phyloP scores from a whole-genome alignment of 2,113 vertebrate species.

The Acrocephalus kingi region DNA sequence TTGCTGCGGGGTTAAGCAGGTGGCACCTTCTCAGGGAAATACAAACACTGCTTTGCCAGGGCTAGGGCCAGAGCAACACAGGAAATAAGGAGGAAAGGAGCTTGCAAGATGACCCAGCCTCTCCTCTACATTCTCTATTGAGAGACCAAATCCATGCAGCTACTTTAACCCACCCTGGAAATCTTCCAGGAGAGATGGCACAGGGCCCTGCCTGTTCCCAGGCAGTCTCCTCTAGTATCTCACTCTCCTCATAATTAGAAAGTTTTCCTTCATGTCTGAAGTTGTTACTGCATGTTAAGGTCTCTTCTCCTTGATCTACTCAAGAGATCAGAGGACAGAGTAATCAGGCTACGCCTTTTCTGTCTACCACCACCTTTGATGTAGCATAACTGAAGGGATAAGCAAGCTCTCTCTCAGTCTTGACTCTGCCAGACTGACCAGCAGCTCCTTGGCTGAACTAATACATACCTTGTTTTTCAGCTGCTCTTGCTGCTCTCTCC shows the following conservation, averaged over 20 bases:
- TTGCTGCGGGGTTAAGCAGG: not conserved
- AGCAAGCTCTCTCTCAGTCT: accelerated
- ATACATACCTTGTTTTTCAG: not conserved
- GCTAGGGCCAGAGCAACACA: not conserved
- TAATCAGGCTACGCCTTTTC: not conserved
- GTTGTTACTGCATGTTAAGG: not conserved
- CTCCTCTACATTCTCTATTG: not conserved
- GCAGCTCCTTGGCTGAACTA: not conserved
- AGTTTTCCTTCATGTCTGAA: not conserved
- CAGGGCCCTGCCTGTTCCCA: not conserved
- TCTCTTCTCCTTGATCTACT: not conserved
- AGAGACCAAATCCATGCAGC: not conserved
- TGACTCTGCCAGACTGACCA: not conserved
- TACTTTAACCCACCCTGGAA: not conserved
- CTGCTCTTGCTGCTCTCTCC: not conserved
- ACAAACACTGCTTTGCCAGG: not conserved
- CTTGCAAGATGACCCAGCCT: not conserved
- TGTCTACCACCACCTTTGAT: not conserved
- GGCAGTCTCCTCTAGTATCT: not conserved
- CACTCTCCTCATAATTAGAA: not conserved
- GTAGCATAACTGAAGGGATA: not conserved
- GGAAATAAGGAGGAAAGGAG: not conserved
- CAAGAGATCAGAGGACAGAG: accelerated
- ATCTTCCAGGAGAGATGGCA: not conserved
- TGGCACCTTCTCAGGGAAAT: not conserved